Percentiles rank a stretch among this genome's conserved stretches.
These are phyloP conservation scores for Pyrocoelia pectoralis DNA, from an alignment of 2,888 invertebrate genomes.

Conservation along the genomic window DNA sequence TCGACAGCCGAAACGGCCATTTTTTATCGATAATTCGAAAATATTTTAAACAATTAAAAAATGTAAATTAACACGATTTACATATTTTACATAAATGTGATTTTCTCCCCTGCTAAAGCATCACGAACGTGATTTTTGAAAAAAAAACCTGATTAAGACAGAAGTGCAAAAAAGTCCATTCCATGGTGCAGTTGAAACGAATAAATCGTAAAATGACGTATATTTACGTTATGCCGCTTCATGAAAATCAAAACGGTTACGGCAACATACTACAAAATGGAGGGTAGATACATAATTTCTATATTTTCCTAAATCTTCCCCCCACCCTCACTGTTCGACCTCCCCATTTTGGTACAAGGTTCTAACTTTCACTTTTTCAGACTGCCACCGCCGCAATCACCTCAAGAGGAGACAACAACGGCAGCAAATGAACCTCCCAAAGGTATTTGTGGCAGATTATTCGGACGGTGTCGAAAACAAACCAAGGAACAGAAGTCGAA, in stretches of 20 bases:
- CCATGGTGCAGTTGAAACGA: slow-evolving; percentile 29
- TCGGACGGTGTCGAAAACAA: slow-evolving; percentile 14
- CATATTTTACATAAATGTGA: slow-evolving; percentile 11
- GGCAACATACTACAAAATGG: slow-evolving; percentile 54
- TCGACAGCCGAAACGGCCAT: background rate
- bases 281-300: slow-evolving; percentile 43
- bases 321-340: slow-evolving; percentile 21
- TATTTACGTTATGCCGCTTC: slow-evolving; percentile 58
- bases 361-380: slow-evolving; percentile 35
- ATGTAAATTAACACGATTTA: slow-evolving; percentile 15
- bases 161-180: slow-evolving; percentile 5
- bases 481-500: background rate
- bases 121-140: slow-evolving; percentile 14
- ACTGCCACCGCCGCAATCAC: slow-evolving; percentile 39
- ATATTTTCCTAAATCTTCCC: slow-evolving; percentile 15
- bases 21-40: background rate
- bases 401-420: slow-evolving; percentile 33
- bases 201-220: slow-evolving; percentile 55
- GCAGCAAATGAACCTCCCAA: slow-evolving; percentile 42
- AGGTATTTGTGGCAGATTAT: slow-evolving; percentile 26
- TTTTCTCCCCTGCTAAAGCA: background rate
- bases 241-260: slow-evolving; percentile 56
- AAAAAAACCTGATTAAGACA: background rate
- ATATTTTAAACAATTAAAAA: slow-evolving; percentile 16
- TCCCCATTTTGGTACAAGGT: background rate